These are phyloP conservation scores for Varroa destructor DNA, from an alignment of 1,140 invertebrate species.

Conservation along the genomic window DNA sequence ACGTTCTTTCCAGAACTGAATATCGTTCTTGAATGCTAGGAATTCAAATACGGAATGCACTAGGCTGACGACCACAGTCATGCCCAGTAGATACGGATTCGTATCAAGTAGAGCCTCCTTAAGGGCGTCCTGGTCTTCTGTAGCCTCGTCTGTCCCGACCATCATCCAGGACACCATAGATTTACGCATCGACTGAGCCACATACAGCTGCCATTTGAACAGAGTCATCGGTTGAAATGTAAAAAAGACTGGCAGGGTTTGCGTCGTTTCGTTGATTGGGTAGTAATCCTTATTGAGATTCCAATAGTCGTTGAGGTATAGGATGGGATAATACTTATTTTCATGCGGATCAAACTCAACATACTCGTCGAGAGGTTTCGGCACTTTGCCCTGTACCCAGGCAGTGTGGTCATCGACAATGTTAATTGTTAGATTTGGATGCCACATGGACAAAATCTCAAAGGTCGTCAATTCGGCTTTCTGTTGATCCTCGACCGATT, in stretches of 20 bases:
- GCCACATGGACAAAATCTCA: conserved; percentile 94
- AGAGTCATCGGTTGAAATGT: conserved; percentile 87
- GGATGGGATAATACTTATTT: conserved; percentile 74
- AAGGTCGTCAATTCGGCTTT: conserved; percentile 39
- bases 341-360: conserved; percentile 70
- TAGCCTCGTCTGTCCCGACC: conserved; percentile 49
- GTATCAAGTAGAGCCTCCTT: conserved; percentile 95
- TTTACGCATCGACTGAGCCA: conserved; percentile 69
- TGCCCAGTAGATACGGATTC: conserved; percentile 78
- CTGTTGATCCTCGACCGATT: conserved; percentile 51
- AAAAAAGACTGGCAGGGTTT: conserved; percentile 49
- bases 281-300: conserved; percentile 91
- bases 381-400: conserved; percentile 70
- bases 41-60: conserved; percentile 96
- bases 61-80: conserved; percentile 84
- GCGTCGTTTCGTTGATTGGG: conserved; percentile 72
- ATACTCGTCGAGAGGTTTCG: conserved; percentile 80
- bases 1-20: conserved; percentile 98
- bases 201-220: conserved; percentile 94
- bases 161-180: conserved; percentile 45
- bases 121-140: conserved; percentile 87
- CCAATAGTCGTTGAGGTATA: conserved; percentile 98
- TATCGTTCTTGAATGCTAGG: conserved; percentile 98
- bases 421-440: conserved; percentile 94
- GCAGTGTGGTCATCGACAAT: conserved; percentile 83